These are phyloP conservation scores for Cebus imitator DNA, from an alignment of 2,113 vertebrate genomes.

Conservation along the genomic window DNA sequence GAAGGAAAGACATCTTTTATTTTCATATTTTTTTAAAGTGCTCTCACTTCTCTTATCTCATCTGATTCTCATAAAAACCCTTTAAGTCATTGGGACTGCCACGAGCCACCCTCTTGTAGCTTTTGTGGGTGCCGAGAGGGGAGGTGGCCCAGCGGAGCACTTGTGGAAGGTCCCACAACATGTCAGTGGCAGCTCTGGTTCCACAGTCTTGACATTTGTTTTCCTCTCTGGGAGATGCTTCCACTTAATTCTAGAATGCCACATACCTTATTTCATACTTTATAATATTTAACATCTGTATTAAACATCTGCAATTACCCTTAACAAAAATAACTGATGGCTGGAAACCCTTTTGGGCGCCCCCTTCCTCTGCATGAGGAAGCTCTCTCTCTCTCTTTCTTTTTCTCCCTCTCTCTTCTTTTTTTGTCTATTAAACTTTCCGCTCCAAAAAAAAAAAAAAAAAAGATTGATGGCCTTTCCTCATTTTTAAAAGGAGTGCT, in stretches of 20 bases:
- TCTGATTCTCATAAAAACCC: neutral
- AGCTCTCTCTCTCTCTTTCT: no score
- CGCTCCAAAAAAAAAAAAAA: no score
- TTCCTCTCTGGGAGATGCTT: neutral
- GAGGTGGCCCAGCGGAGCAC: neutral
- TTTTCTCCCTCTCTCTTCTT: no score
- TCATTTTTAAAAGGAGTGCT: conserved; percentile 70
- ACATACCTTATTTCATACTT: conserved; percentile 34
- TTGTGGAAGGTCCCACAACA: neutral
- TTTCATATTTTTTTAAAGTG: neutral
- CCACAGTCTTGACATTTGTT: accelerated
- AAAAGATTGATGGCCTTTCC: conserved; percentile 69
- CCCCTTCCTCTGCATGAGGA: no score
- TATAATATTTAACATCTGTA: conserved; percentile 63
- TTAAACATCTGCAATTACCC: conserved; percentile 68
- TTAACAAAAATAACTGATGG: conserved; percentile 71
- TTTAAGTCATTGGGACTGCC: neutral
- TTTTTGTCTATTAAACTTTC: no score
- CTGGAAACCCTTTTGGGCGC: neutral
- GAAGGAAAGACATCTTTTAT: neutral
- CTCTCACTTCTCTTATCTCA: neutral
- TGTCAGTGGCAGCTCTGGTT: accelerated
- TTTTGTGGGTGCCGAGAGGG: neutral
- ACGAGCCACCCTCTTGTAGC: neutral
- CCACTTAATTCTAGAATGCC: neutral